These are phyloP conservation scores for Dascillus cervinus DNA, from an alignment of 2,888 invertebrate genomes.

Conservation along the genomic window DNA sequence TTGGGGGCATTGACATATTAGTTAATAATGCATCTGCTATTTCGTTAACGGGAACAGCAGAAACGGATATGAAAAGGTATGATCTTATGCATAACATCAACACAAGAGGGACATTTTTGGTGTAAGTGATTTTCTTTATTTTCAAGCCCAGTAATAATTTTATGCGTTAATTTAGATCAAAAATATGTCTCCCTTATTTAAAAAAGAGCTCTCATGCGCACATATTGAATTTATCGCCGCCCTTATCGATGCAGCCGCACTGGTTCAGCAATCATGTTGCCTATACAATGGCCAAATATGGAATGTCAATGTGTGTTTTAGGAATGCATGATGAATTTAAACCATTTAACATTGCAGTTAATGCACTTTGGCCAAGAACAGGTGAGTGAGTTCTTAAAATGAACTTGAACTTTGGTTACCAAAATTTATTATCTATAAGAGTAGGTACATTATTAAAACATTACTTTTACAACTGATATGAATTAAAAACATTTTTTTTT, in stretches of 20 bases:
- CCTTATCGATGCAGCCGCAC: conserved; percentile 75
- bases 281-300: conserved; percentile 98
- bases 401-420: too few species aligned
- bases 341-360: conserved; percentile 77
- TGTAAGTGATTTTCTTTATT: conserved; percentile 51
- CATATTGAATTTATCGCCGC: conserved; percentile 92
- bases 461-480: conserved; percentile 4
- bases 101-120: conserved; percentile 89
- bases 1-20: conserved; percentile 92
- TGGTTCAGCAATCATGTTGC: conserved; percentile 93
- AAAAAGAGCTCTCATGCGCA: conserved; percentile 85
- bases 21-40: conserved; percentile 98
- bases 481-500: conserved; percentile 21
- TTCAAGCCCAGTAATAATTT: background rate
- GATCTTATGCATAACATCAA: conserved; percentile 95
- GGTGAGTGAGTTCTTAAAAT: too few species aligned
- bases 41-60: conserved; percentile 67
- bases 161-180: conserved; percentile 59
- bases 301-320: conserved; percentile 97
- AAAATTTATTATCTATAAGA: too few species aligned
- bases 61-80: conserved; percentile 91
- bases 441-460: too few species aligned
- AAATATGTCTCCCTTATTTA: conserved; percentile 80
- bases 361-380: conserved; percentile 94
- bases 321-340: conserved; percentile 95